Base-by-base conservation (phyloP, 30 jellyfish, hydroid and myxozoan genomes). In the Sanderia malayensis region DNA sequence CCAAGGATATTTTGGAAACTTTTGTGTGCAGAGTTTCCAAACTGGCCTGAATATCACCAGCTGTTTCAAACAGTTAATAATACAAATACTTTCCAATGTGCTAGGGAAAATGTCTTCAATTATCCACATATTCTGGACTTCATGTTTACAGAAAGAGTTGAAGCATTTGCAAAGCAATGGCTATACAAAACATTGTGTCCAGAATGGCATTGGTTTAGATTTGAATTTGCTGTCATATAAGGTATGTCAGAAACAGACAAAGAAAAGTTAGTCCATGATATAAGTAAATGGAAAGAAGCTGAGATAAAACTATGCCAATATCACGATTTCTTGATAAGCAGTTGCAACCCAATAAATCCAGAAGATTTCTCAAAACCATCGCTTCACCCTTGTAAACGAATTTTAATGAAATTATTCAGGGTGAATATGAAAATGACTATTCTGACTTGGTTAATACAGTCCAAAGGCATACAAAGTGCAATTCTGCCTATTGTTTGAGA, bases 1-100 rank as follows among this genome's bases (percentile, higher is more conserved):
- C 86, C 86, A 29, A 74, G 82, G 10, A 74, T 74, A n/a, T 74
- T 74, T 44, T 74, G 86, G 86, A 74, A 82, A 21, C 64, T 74
- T 32, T 74, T 82, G n/a, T 74, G 86, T 60, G 82, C 86, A 49
- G 86, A 74, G n/a, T 74, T 58, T 74, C 86, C n/a, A n/a, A n/a
- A 74, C 44, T 68, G 81, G 81, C 81, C 81, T 68, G 81, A 68
- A 32, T 46, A 18, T 68, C 67, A 44, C 31, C 25, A 31, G 37
- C 44, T 55, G 21, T 71, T 71, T 49, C 31, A 31, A 20, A 37
- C 34, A 33, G 31, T 10, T 33, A 22, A 30, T 44, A 18, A 27
- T 34, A 33, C 49, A 31, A n/a, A n/a, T n/a, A n/a, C n/a, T n/a
- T n/a, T n/a, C n/a, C n/a, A n/a, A 1, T 21, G 22, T 46, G 73